These are phyloP conservation scores for Callipepla squamata DNA, from an alignment of 2,113 vertebrate genomes.

Conservation along the genomic window DNA sequence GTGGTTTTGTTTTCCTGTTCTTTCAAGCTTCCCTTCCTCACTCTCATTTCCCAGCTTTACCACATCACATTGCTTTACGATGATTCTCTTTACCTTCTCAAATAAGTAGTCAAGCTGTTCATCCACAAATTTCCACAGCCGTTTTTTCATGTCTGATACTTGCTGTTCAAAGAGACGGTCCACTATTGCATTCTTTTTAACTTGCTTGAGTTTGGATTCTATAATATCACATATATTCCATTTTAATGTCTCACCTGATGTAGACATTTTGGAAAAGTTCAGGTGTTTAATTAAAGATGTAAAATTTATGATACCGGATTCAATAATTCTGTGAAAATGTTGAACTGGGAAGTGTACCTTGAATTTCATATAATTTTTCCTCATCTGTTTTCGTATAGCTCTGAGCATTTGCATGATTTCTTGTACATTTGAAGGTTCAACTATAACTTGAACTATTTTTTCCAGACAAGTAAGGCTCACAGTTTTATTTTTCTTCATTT, in stretches of 20 bases:
- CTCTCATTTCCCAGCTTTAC: conserved; percentile 50
- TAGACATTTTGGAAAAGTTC: conserved; percentile 84
- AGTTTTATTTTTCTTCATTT: conserved; percentile 65
- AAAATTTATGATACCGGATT: conserved; percentile 89
- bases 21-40: conserved; percentile 63
- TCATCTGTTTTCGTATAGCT: conserved; percentile 85
- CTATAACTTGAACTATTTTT: conserved; percentile 79
- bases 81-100: conserved; percentile 80
- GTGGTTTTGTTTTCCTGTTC: conserved; percentile 9
- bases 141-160: conserved; percentile 90
- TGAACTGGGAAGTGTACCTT: conserved; percentile 89
- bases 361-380: conserved; percentile 96
- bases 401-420: conserved; percentile 90
- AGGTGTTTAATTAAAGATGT: conserved; percentile 87
- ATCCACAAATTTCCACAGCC: conserved; percentile 94
- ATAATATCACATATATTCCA: conserved; percentile 85
- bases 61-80: conserved; percentile 80
- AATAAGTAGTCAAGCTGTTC: conserved; percentile 92
- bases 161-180: conserved; percentile 93
- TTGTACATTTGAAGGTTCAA: conserved; percentile 78
- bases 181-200: conserved; percentile 90
- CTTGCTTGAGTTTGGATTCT: conserved; percentile 84
- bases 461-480: conserved; percentile 75
- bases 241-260: conserved; percentile 80
- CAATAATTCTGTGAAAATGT: conserved; percentile 91